Evolutionary conservation across 2,888 invertebrate species (phyloP), one percentile per base, ranked within the genome.

Genomic region (Drosophila neutralis): DNA sequence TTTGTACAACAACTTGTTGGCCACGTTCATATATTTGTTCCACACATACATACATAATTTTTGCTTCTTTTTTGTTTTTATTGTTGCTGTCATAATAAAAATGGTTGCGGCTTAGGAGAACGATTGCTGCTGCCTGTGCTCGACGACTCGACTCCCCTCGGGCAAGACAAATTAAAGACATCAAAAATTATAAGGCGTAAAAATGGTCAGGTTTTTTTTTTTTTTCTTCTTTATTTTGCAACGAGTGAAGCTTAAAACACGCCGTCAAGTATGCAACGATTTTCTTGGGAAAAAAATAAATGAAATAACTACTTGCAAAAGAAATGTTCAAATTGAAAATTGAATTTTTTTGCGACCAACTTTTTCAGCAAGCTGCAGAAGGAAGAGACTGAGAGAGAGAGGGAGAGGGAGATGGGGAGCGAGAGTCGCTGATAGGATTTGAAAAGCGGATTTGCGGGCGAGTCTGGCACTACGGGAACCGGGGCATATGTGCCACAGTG

Each of bases 131-230:
- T 48, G 67, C 21, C 36, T n/a, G 15, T 27, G 24, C 59, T 40
- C 38, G 33, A 66, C 38, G 49, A 40, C 57, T 36, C 59, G 49
- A 56, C 49, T 63, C 60, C 77, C 77, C 36, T 29, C 57, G 27
- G 52, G 63, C 76, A 83, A 90, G 87, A 90, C 86, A 87, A 89
- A 90, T 87, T 89, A 87, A 87, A 78, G 90, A 82, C 86, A 90
- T 90, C 82, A 82, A 70, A 89, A 90, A 90, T 89, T 87, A 87
- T 85, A 90, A 78, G 80, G 90, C 90, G 88, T 84, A 90, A 87
- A 80, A 90, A 82, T 84, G 83, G 89, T 78, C 59, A 73, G 75
- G 71, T 69, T 67, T 45, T 69, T 56, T 66, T 18, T 1, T 36
- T 53, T 52, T 57, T 66, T 35, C 40, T 53, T 29, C 29, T 35